Evolutionary conservation across 2,888 invertebrate species (phyloP), one percentile per base, ranked within the genome.

Genomic region (Brassicogethes aeneus): DNA sequence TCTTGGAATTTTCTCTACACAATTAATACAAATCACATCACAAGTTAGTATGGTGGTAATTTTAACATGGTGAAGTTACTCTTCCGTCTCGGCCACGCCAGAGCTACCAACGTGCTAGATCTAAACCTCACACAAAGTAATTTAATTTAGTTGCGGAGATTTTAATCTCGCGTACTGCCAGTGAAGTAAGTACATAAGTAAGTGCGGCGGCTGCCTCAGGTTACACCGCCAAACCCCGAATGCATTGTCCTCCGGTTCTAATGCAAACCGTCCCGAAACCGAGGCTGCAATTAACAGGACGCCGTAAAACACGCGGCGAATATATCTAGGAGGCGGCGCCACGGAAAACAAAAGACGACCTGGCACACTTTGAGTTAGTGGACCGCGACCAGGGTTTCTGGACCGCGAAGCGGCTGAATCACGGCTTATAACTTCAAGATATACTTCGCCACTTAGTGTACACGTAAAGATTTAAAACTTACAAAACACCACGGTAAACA

Each of bases 251-350:
- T 46, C 45, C 46, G 40, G 50, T 45, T 52, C 51, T 55, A 51
- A 51, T 52, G 50, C 50, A 53, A 51, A 51, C 50, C 47, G 49
- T 47, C 50, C 50, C 49, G n/a, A n/a, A n/a, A 53, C 53, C 54
- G 50, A 50, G 51, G 51, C 51, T 51, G 57, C 57, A 59, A 57
- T 59, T 58, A 58, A 57, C 53, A 55, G 54, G 54, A 56, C 55
- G 56, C 53, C 52, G 53, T 51, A 49, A 51, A 51, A 13, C 32
- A 32, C 14, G 5, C 23, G 5, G 23, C 23, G 10, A 7, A 23
- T 23, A 23, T 23, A 7, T 23, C 23, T 7, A 5, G 23, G 23
- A 23, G 23, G 23, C 23, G 10, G 10, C 23, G 5, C 23, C 23
- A 23, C 23, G 23, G 23, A 23, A 23, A 23, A 23, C 23, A 23